These are phyloP conservation scores for Ammodytes dubius DNA, from an alignment of 2,113 vertebrate species.

Conservation along the genomic window DNA sequence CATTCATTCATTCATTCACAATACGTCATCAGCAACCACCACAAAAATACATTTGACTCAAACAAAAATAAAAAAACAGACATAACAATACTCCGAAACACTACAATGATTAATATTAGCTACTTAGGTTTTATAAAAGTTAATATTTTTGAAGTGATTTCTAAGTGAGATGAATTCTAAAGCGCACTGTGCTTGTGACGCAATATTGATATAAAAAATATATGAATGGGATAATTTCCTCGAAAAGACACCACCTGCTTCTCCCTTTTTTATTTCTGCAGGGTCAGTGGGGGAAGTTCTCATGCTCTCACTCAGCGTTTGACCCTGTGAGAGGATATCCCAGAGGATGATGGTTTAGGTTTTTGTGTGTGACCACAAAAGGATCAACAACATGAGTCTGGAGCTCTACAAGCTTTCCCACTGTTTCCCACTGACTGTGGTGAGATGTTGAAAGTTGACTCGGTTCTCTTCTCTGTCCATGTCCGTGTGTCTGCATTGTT, in stretches of 20 bases:
- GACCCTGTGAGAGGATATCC: constrained; percentile 63
- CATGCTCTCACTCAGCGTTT: constrained; percentile 47
- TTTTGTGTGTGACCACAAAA: constrained; percentile 73
- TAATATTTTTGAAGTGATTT: too few relatives aligned
- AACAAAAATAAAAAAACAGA: too few relatives aligned
- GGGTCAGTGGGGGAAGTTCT: constrained; percentile 67
- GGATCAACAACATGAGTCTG: constrained; percentile 73
- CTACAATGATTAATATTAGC: too few relatives aligned
- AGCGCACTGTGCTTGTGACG: not conserved
- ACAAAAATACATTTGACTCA: too few relatives aligned
- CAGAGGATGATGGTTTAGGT: constrained; percentile 62
- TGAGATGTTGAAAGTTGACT: constrained; percentile 53
- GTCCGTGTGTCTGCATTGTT: constrained; percentile 42
- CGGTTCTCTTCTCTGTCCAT: constrained; percentile 11
- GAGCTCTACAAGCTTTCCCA: constrained; percentile 46
- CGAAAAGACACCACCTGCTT: constrained; percentile 56
- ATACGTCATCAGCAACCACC: too few relatives aligned
- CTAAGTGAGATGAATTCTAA: not conserved
- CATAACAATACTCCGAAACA: too few relatives aligned
- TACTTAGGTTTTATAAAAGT: too few relatives aligned
- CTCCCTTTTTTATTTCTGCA: constrained; percentile 55
- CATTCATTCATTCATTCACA: too few relatives aligned
- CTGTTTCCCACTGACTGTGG: constrained; percentile 36
- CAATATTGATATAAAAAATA: constrained; percentile 26
- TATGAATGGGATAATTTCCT: constrained; percentile 4